A percentile compares a stretch with the other conserved stretches of the same genome.
Conservation (phyloP, 2,113 vertebrate species). For the Hippotragus niger region DNA sequence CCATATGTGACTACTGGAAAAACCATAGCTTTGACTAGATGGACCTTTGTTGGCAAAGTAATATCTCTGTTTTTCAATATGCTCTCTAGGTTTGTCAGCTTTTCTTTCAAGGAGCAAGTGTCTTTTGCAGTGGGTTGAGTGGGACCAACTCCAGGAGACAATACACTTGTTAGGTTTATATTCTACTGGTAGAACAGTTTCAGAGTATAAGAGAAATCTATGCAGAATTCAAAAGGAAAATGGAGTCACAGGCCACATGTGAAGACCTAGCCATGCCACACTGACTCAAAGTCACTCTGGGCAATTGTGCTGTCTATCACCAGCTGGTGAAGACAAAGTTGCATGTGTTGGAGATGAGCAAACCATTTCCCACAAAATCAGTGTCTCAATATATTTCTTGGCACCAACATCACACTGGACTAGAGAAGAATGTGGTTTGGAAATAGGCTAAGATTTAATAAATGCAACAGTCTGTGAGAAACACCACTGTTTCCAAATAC, state of each 20-base stretch:
- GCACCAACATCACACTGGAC: constrained; percentile 47
- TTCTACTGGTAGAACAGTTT: background rate
- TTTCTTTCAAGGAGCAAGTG: background rate
- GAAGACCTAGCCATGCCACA: background rate
- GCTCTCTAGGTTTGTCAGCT: background rate
- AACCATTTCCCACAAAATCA: constrained; percentile 46
- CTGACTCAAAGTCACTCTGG: background rate
- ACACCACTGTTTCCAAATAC: constrained; percentile 31
- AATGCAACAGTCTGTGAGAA: constrained; percentile 48
- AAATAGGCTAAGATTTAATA: constrained; percentile 64
- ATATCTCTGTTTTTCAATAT: background rate
- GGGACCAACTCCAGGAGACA: background rate
- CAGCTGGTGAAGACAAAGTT: background rate
- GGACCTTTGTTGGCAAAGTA: background rate
- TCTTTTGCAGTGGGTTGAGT: background rate
- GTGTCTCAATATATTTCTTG: constrained; percentile 62
- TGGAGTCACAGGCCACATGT: background rate
- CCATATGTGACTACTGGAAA: background rate
- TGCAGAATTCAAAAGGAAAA: background rate
- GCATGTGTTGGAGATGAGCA: background rate
- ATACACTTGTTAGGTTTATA: background rate
- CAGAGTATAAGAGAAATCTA: background rate
- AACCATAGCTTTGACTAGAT: background rate
- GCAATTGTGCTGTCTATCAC: background rate
- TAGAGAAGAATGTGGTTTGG: constrained; percentile 49